Evolutionary conservation across 2,797 vertebrate genomes (phyloP).

Genomic region (Balearica regulorum): DNA sequence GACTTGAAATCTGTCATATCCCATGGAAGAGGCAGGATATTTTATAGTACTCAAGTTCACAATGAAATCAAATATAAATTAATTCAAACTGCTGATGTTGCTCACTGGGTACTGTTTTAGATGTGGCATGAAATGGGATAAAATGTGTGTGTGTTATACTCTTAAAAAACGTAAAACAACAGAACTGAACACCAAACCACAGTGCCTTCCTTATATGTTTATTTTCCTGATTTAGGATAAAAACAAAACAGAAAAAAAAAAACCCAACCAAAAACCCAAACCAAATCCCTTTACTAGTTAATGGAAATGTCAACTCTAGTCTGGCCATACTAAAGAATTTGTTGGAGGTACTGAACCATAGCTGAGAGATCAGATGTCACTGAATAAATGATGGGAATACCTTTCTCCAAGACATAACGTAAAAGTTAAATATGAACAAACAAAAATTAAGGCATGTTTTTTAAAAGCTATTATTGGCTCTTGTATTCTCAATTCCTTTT

Average conservation of each 20-base stretch:
- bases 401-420: neutral
- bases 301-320: neutral
- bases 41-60: neutral
- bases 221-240: neutral
- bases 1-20: neutral
- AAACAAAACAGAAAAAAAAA: neutral
- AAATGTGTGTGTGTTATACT: neutral
- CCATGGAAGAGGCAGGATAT: neutral
- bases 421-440: neutral
- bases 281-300: neutral
- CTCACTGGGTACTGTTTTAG: neutral
- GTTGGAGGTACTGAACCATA: neutral
- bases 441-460: neutral
- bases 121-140: neutral
- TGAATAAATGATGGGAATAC: neutral
- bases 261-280: neutral
- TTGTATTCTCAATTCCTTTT: neutral
- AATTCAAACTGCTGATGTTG: neutral
- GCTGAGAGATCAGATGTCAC: neutral
- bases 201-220: neutral
- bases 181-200: neutral
- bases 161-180: neutral
- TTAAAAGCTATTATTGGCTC: neutral
- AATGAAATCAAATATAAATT: neutral
- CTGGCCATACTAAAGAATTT: neutral